A percentile compares a stretch with the other conserved stretches of the same genome.
Evolutionary conservation across 2,113 vertebrate species (phyloP).

Genomic region (Periophthalmus modestus): DNA sequence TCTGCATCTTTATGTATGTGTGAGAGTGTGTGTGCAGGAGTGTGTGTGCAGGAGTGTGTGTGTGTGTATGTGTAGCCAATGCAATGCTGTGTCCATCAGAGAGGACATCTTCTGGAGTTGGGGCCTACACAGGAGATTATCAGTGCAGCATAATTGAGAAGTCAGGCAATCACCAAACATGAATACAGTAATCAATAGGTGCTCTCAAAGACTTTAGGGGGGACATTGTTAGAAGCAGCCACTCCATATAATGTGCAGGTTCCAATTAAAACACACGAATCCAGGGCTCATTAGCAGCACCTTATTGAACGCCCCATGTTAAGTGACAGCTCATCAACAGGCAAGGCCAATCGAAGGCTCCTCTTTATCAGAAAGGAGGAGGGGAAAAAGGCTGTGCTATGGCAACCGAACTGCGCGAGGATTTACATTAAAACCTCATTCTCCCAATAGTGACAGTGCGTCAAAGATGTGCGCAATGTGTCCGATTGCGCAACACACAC

Average conservation of each 20-base stretch:
- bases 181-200: conserved; percentile 41
- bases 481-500: conserved; percentile 54
- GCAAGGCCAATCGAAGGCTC: conserved; percentile 62
- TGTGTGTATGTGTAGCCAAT: conserved; percentile 23
- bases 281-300: conserved; percentile 39
- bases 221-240: conserved; percentile 32
- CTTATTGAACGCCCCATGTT: conserved; percentile 31
- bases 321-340: conserved; percentile 71
- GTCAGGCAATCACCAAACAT: conserved; percentile 18
- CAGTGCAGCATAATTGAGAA: conserved; percentile 42
- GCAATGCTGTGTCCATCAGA: conserved; percentile 44
- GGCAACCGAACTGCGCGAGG: conserved; percentile 57
- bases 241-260: conserved; percentile 37
- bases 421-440: conserved; percentile 50
- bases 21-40: conserved; percentile 38
- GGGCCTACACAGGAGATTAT: conserved; percentile 43
- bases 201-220: conserved; percentile 33
- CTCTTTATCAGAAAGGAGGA: conserved; percentile 28
- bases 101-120: conserved; percentile 56
- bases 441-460: conserved; percentile 68
- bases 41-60: conserved; percentile 30
- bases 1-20: conserved; percentile 58
- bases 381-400: conserved; percentile 35
- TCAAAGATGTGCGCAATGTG: conserved; percentile 71
- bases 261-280: conserved; percentile 55